A percentile compares a stretch with the other conserved stretches of the same genome.
Conservation (phyloP, 2,797 vertebrate species). For the Echiichthys vipera region DNA sequence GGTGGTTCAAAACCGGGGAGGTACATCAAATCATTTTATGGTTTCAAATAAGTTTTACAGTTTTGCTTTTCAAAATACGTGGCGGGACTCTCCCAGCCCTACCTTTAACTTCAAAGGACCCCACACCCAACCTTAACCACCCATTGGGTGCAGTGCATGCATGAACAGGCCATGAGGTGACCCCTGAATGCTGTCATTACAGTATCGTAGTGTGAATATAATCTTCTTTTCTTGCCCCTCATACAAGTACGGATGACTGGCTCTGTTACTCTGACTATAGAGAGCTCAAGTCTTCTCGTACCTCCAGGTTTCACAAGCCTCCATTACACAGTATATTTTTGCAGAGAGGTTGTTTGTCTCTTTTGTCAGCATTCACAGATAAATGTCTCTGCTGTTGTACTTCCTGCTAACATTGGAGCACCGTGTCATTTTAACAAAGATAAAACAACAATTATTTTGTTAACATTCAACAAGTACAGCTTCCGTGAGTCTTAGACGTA, state of each 20-base stretch:
- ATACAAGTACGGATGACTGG: slow-evolving; percentile 2
- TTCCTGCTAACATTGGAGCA: slow-evolving; percentile 60
- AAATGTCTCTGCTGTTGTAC: slow-evolving; percentile 42
- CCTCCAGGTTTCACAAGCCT: not conserved
- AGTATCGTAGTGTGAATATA: too few relatives aligned
- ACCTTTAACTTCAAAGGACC: too few relatives aligned
- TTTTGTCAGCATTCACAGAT: slow-evolving; percentile 42
- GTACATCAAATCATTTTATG: too few relatives aligned
- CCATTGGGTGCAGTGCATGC: too few relatives aligned
- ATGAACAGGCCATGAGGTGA: too few relatives aligned
- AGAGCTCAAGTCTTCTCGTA: not conserved
- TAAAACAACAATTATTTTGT: slow-evolving; percentile 77
- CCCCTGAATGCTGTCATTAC: too few relatives aligned
- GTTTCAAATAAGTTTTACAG: too few relatives aligned
- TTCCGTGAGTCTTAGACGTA: slow-evolving; percentile 56
- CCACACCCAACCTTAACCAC: too few relatives aligned
- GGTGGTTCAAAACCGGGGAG: too few relatives aligned
- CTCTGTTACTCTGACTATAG: not conserved
- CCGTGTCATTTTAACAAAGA: slow-evolving; percentile 66
- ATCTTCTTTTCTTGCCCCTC: not conserved
- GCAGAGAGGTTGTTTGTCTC: slow-evolving; percentile 1
- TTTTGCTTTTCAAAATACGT: too few relatives aligned
- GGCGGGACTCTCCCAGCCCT: too few relatives aligned
- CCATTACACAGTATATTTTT: not conserved
- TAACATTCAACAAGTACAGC: slow-evolving; percentile 71